Evolutionary conservation across 2,113 vertebrate genomes (phyloP).

Genomic region (Nycticebus coucang): DNA sequence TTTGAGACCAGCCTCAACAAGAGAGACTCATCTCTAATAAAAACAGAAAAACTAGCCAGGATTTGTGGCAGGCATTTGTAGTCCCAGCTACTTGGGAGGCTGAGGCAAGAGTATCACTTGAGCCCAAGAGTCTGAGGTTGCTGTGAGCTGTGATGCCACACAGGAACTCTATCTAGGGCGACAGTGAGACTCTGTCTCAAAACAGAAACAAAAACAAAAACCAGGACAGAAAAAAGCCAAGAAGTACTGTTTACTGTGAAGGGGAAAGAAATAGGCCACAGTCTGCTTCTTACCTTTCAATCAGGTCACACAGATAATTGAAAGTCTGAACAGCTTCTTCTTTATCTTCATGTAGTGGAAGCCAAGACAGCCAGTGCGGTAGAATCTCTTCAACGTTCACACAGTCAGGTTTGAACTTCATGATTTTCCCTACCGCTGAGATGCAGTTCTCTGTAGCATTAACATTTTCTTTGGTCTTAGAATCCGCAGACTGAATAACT

Average conservation of each 20-base stretch:
- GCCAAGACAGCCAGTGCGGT: conserved; percentile 98
- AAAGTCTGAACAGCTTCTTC: conserved; percentile 98
- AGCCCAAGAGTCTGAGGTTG: too few relatives aligned
- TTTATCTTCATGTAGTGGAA: conserved; percentile 98
- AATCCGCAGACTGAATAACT: conserved; percentile 95
- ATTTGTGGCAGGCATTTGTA: too few relatives aligned
- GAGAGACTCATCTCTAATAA: too few relatives aligned
- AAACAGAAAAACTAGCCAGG: too few relatives aligned
- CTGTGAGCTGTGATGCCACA: too few relatives aligned
- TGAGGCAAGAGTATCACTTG: too few relatives aligned
- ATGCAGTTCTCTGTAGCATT: conserved; percentile 99
- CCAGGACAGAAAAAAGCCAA: too few relatives aligned
- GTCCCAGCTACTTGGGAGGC: too few relatives aligned
- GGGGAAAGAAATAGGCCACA: neutral
- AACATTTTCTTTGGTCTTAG: conserved; percentile 96
- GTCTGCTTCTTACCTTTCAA: conserved; percentile 91
- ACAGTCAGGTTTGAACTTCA: conserved; percentile 96
- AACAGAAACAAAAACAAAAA: too few relatives aligned
- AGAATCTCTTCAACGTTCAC: conserved; percentile 94
- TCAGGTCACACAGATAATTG: conserved; percentile 96
- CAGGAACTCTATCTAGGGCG: too few relatives aligned
- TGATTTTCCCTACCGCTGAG: conserved; percentile 97
- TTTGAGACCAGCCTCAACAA: too few relatives aligned
- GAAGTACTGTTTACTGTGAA: neutral
- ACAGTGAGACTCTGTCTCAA: too few relatives aligned